Percentiles rank a stretch among this genome's conserved stretches.
Conservation (phyloP, 2,113 vertebrate genomes). For the Sceloporus undulatus region DNA sequence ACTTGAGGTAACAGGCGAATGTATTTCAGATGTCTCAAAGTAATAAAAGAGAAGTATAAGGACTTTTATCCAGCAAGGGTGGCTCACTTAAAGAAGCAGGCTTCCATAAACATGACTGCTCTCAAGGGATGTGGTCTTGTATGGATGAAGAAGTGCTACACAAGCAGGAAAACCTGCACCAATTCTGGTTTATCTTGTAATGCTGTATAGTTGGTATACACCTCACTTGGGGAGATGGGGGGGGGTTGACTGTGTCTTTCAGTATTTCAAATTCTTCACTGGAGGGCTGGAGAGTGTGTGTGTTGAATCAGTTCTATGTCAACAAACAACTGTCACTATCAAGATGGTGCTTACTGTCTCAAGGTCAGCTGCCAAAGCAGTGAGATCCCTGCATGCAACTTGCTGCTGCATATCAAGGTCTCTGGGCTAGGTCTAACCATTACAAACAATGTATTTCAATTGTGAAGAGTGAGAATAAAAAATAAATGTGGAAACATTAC, state of each 20-base stretch:
- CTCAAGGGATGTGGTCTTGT: conserved; percentile 25
- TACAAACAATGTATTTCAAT: conserved; percentile 33
- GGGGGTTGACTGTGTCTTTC: not conserved
- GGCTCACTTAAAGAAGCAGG: not conserved
- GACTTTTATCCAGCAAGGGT: conserved; percentile 2
- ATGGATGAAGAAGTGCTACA: not conserved
- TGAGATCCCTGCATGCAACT: not conserved
- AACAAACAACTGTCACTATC: not conserved
- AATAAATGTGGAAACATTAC: conserved; percentile 64
- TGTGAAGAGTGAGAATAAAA: conserved; percentile 51
- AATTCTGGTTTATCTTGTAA: not conserved
- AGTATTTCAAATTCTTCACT: not conserved
- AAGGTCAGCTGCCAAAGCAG: not conserved
- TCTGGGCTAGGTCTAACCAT: not conserved
- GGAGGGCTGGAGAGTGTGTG: not conserved
- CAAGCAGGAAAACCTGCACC: not conserved
- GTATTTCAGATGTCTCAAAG: not conserved
- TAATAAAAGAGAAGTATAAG: not conserved
- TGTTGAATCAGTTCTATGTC: not conserved
- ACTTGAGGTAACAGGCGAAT: not conserved
- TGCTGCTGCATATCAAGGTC: not conserved
- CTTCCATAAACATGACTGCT: not conserved
- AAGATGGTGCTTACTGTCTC: not conserved
- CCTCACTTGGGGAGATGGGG: too few species aligned
- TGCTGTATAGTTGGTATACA: not conserved